Evolutionary conservation across 2,113 vertebrate species (phyloP).

Genomic region (Anthoscopus minutus): DNA sequence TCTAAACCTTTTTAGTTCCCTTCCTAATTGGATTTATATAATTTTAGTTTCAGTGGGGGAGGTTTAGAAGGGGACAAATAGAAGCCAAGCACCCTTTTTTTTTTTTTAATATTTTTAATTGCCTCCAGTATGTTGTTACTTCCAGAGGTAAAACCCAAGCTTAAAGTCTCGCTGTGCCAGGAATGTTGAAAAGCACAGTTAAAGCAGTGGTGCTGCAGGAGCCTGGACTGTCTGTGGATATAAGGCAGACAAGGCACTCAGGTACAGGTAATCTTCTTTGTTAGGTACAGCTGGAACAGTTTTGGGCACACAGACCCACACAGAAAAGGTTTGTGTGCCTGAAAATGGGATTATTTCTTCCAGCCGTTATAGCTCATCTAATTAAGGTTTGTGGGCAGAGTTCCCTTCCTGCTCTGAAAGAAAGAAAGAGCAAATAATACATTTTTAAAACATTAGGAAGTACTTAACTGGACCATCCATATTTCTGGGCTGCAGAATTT

Average conservation of each 20-base stretch:
- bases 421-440: background rate
- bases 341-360: conserved; percentile 31
- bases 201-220: background rate
- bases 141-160: conserved; percentile 3
- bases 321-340: background rate
- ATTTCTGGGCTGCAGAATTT: background rate
- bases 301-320: background rate
- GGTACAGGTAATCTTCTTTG: conserved; percentile 29
- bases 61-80: background rate
- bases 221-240: background rate
- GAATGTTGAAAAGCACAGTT: background rate
- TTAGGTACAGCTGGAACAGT: conserved; percentile 22
- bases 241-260: background rate
- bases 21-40: conserved; percentile 13
- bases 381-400: background rate
- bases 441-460: background rate
- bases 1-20: background rate
- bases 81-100: background rate
- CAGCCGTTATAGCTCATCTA: background rate
- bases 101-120: background rate
- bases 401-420: background rate
- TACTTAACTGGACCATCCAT: background rate
- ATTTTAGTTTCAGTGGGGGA: background rate
- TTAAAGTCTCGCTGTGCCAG: background rate
- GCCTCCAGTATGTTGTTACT: background rate